Evolutionary conservation across 35 echinoderm and acorn worm genomes (phyloP), one percentile per base, ranked within the genome.

Genomic region (Anneissia japonica): DNA sequence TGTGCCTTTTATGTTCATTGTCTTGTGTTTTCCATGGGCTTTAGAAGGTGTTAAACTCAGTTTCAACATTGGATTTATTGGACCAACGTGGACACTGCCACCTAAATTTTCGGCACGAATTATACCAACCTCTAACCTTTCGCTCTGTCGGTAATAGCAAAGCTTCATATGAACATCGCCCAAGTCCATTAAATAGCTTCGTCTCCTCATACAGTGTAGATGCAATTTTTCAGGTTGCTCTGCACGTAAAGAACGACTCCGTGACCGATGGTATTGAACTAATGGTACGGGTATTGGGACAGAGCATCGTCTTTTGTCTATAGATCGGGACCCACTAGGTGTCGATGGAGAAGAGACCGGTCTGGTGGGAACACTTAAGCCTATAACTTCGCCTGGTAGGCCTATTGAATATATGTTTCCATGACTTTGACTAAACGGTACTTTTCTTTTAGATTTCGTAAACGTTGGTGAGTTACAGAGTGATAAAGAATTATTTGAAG

Each of bases 131-230:
- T 43, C 36, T 26, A 92, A 74, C 38, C 43, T 31, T 64, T 81
- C 81, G 28, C 51, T 19, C 30, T 64, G 26, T 35, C 80, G 56
- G 64, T 85, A 73, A 46, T 92, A 92, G 30, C 43, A 19, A 21
- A 92, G 45, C 0, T 37, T 26, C 1, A 92, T 31, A 39, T 92
- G 79, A 19, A 92, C 76, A 40, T 87, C 90, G 19, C 90, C 90
- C 34, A 92, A 40, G 34, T 92, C 80, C 33, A 34, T 81, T 7
- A 41, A 23, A 0, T 30, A 31, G n/a, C 38, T 36, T 31, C 33
- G 37, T 46, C 87, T 64, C 72, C 85, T 32, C 21, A 81, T 86
- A 74, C 90, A 92, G 11, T 74, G 46, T 45, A 92, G 40, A 34
- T 92, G 90, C 0, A 92, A 75, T 46, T 84, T 64, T 16, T 64